phyloP scores from a whole-genome alignment of 92 coral and sea anemone genomes.

The Nematostella vectensis region DNA sequence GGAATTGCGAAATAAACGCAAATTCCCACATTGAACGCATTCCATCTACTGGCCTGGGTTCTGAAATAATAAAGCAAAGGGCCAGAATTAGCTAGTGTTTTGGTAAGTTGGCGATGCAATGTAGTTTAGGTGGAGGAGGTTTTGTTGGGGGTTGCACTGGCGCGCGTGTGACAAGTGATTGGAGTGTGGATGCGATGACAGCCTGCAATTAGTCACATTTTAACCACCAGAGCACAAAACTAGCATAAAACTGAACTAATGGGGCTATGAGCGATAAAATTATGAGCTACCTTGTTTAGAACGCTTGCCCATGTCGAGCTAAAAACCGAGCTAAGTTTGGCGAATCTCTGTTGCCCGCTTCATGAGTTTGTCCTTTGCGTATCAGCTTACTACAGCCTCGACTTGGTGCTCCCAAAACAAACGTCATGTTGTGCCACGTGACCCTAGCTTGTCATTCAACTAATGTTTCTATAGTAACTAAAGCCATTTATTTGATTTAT shows the following conservation, averaged over 20 bases:
- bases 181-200: conserved; percentile 97
- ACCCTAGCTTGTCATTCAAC: conserved; percentile 22
- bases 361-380: conserved; percentile 64
- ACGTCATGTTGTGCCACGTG: conserved; percentile 99
- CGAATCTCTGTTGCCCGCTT: conserved; percentile 49
- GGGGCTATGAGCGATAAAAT: conserved; percentile 2
- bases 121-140: not conserved
- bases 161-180: conserved; percentile 94
- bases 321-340: conserved; percentile 45
- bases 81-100: conserved; percentile 1
- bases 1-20: conserved; percentile 94
- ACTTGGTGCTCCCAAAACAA: conserved; percentile 74
- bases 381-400: conserved; percentile 93
- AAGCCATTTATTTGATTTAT: too few relatives aligned
- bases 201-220: conserved; percentile 90
- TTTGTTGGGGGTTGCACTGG: conserved; percentile 28
- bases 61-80: conserved; percentile 51
- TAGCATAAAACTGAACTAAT: not conserved
- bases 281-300: conserved; percentile 56
- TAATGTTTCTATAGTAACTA: conserved; percentile 8
- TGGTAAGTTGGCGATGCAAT: not conserved
- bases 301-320: conserved; percentile 74
- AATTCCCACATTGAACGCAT: conserved; percentile 98
- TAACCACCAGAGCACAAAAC: conserved; percentile 12
- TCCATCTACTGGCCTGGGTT: conserved; percentile 60